Base-by-base conservation (phyloP, 2,888 invertebrate genomes). In the Troides aeacus region DNA sequence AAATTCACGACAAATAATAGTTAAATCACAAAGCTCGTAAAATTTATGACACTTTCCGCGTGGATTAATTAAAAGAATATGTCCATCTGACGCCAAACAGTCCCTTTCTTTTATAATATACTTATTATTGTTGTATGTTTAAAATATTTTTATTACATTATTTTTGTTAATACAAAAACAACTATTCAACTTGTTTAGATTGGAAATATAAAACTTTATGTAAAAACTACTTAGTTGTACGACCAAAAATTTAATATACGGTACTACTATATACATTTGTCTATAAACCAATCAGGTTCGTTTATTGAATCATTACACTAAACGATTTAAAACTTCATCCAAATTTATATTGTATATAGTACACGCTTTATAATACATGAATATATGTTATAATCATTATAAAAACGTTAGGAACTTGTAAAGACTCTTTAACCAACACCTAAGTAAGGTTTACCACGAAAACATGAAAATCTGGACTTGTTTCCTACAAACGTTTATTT, bases 1-100 rank as follows among this genome's bases (percentile, higher is more conserved):
- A 91, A 92, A 90, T 91, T 91, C 88, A 92, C 89, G 92, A 91
- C 91, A 92, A 92, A 92, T 92, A 92, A 92, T 92, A 92, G 90
- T 92, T 90, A 92, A 92, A 92, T 92, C 92, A 90, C 84, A 79
- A 83, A 81, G 79, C 81, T 90, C 92, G 88, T 92, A 90, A 92
- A 89, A 84, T 85, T 91, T 90, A 91, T 88, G 92, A 90, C 81
- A 81, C 85, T 87, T 87, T 90, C 85, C 83, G 89, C 86, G 83
- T 83, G 81, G 85, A 87, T 90, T 92, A 91, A 92, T 92, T 92
- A 92, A 92, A 92, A 90, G 87, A 89, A 88, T 90, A 90, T 87
- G 88, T 87, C 84, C 83, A 78, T 86, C 81, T 82, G 84, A 84
- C 86, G 87, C 84, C 82, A 81, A 79, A 76, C 73, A 75, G 58